Evolutionary conservation across 2,797 vertebrate genomes (phyloP).

Genomic region (Falco peregrinus): DNA sequence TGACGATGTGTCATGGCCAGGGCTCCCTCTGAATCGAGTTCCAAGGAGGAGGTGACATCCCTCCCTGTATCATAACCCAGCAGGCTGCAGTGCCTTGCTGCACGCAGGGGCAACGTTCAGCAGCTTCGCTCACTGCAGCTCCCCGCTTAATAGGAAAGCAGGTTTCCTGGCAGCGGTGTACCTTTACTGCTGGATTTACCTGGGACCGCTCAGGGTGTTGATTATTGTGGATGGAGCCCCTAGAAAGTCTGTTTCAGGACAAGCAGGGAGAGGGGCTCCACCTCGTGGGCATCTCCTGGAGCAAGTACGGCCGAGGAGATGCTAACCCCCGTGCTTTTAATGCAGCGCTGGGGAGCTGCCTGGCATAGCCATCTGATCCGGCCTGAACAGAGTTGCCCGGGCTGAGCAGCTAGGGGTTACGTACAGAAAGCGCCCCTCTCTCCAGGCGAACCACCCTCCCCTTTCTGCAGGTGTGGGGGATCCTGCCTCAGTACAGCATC

Average conservation of each 20-base stretch:
- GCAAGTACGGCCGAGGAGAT: background rate
- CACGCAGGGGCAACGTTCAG: rapidly evolving
- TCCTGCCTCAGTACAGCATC: background rate
- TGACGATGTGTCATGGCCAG: background rate
- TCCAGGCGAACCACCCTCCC: background rate
- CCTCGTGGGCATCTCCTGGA: slow-evolving; percentile 22
- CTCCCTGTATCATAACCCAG: background rate
- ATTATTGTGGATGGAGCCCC: background rate
- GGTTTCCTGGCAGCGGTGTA: background rate
- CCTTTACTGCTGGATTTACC: background rate
- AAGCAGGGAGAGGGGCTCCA: background rate
- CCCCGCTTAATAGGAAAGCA: background rate
- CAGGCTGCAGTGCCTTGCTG: background rate
- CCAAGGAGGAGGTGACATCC: background rate
- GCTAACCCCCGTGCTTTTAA: background rate
- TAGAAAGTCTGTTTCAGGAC: background rate
- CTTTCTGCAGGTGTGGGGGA: background rate
- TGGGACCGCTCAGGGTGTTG: background rate
- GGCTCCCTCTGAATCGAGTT: background rate
- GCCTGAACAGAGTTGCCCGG: background rate
- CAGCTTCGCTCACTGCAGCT: background rate
- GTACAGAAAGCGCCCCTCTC: rapidly evolving
- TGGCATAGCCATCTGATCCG: rapidly evolving
- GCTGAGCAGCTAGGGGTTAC: background rate
- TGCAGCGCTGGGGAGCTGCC: background rate